Percentiles rank a stretch among this genome's conserved stretches.
phyloP scores from a whole-genome alignment of 1,140 invertebrate species.

The Hyles euphorbiae region DNA sequence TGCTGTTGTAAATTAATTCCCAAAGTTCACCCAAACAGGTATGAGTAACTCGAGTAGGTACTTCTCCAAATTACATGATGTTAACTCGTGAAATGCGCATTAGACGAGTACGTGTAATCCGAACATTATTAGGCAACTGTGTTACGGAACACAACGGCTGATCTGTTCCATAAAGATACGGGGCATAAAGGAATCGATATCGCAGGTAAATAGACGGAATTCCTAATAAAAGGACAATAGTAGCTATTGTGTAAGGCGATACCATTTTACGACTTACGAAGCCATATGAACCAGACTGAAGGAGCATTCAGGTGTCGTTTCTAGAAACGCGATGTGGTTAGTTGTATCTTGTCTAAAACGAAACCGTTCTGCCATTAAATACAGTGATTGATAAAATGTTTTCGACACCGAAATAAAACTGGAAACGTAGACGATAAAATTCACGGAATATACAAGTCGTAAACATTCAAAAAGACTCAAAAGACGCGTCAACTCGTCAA shows the following conservation, averaged over 20 bases:
- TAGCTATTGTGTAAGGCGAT: constrained; percentile 66
- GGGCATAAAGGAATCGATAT: too few species aligned
- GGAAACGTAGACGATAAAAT: constrained; percentile 20
- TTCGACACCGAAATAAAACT: background rate
- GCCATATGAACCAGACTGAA: constrained; percentile 52
- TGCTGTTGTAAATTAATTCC: background rate
- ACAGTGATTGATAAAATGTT: too few species aligned
- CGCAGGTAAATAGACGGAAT: constrained; percentile 30
- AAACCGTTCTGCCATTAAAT: too few species aligned
- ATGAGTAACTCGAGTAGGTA: too few species aligned
- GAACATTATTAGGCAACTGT: constrained; percentile 2
- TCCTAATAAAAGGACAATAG: constrained; percentile 59
- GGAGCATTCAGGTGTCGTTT: constrained; percentile 55
- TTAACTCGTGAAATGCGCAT: too few species aligned
- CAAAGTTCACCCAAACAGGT: too few species aligned
- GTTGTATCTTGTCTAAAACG: too few species aligned
- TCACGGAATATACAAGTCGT: constrained; percentile 38
- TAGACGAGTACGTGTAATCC: too few species aligned
- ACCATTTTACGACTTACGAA: constrained; percentile 70
- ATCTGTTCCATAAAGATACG: too few species aligned
- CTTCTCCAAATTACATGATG: too few species aligned
- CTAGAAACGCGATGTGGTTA: constrained; percentile 32
- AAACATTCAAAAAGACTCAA: constrained; percentile 52
- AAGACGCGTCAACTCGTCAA: constrained; percentile 67
- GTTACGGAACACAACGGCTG: background rate